Base-by-base conservation (phyloP, 2,113 vertebrate species). In the Epinephelus lanceolatus region DNA sequence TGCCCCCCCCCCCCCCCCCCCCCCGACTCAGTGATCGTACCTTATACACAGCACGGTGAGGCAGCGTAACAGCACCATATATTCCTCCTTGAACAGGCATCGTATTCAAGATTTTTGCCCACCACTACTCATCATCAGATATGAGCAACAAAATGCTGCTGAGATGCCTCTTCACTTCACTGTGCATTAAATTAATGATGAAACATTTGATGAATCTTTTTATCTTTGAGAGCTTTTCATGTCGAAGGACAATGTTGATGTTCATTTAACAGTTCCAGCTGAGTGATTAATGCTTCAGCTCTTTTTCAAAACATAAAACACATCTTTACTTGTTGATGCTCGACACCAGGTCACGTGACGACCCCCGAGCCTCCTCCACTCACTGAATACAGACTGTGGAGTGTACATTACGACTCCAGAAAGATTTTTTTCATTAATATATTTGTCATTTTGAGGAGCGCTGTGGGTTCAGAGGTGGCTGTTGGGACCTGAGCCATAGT, bases 401-500 rank as follows among this genome's bases (percentile, higher is more conserved):
- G 25, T 27, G 23, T 30, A 33, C 13, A 3, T 9, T 3, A 53
- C 47, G 13, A 23, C 27, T 61, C 25, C 23, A 60, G 30, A 72
- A 60, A 55, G 1, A 37, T 0, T 30, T 57, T 56, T n/a, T 53
- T 40, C 25, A 47, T 47, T 6, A 59, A 88, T 67, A 40, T 56
- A 60, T 62, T 78, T 79, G 52, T 76, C 75, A 70, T 76, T 62
- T 61, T 68, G 52, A 60, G 37, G 75, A 45, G 83, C 59, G 47
- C 62, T 59, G 68, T 59, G 66, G 13, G 21, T 63, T 74, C 59
- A 67, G 67, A 51, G 37, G 37, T 57, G 17, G 5, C 67, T 63
- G 45, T 23, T 67, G 86, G 87, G 80, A 87, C 75, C 60, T 70
- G 56, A 23, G 85, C 68, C 87, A 80, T 19, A 25, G 71, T 81